Evolutionary conservation across 2,113 vertebrate genomes (phyloP), one percentile per base, ranked within the genome.

Genomic region (Neolamprologus toae): DNA sequence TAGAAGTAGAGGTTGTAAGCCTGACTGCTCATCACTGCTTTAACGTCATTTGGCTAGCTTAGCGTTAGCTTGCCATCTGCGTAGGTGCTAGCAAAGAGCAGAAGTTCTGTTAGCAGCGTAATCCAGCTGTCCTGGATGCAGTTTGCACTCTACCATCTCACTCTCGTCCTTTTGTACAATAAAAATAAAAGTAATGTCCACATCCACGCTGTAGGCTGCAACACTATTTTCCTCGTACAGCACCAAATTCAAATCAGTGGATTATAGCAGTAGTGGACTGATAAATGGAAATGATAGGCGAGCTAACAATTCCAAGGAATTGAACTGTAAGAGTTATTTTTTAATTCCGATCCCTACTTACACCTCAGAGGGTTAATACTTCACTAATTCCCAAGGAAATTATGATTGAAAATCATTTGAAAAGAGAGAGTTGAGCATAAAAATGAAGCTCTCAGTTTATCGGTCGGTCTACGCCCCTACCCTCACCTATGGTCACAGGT

Each of bases 161-260:
- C 31, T n/a, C 59, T 63, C 6, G 2, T 35, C 31, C 59, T 35
- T 63, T n/a, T 63, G 16, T 35, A 31, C 31, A 12, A 7, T 35
- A 63, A 63, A 63, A 63, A 35, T 63, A 12, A 63, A 63, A 63
- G 59, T n/a, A 63, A 63, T 63, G 59, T 63, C 17, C 6, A 63
- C 31, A 63, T 66, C 17, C 2, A 3, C 1, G 1, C 59, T n/a
- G 9, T n/a, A 1, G 61, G 17, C 28, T 7, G 59, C 9, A 11
- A 7, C 9, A 63, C 61, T 12, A n/a, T n/a, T 35, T 63, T 12
- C 31, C 31, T 35, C 1, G 0, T 35, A n/a, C 31, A 11, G 17
- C 9, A 66, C 61, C 31, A 35, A 35, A 66, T 17, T 37, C 10
- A 66, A 66, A 66, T 37, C 31, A 37, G 9, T 66, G 31, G 33